A percentile compares a stretch with the other conserved stretches of the same genome.
Conservation (phyloP, 2,888 invertebrate genomes). For the Dioctria linearis region DNA sequence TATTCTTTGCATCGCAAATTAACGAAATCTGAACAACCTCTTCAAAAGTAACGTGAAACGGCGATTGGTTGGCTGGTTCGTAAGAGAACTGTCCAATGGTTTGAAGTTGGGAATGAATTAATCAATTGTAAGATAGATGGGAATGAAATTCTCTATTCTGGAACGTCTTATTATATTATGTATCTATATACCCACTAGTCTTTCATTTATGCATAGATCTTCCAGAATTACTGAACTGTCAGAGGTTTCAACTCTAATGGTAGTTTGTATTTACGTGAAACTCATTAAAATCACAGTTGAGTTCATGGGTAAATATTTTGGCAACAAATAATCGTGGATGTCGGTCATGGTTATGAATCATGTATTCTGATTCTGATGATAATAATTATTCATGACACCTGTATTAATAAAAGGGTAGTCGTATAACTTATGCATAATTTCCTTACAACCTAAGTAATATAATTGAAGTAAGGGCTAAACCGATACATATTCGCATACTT, state of each 20-base stretch:
- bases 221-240: slow-evolving; percentile 7
- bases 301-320: slow-evolving; percentile 37
- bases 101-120: background rate
- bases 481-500: too few species aligned
- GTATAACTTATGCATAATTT: slow-evolving; percentile 30
- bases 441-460: background rate
- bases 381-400: slow-evolving; percentile 7
- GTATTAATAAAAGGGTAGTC: background rate
- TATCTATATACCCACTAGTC: too few species aligned
- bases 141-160: too few species aligned
- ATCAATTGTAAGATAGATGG: slow-evolving; percentile 29
- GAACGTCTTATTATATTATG: too few species aligned
- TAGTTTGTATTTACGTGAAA: background rate
- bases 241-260: background rate
- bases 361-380: background rate
- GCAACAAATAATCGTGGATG: slow-evolving; percentile 25
- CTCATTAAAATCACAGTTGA: slow-evolving; percentile 1
- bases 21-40: background rate
- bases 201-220: too few species aligned
- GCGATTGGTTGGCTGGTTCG: background rate
- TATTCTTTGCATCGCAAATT: slow-evolving; percentile 28
- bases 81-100: slow-evolving; percentile 16
- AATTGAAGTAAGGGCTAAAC: background rate
- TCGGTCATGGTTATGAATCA: slow-evolving; percentile 23
- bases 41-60: slow-evolving; percentile 2